Evolutionary conservation across 2,888 invertebrate species (phyloP), one percentile per base, ranked within the genome.

Genomic region (Limnephilus marmoratus): DNA sequence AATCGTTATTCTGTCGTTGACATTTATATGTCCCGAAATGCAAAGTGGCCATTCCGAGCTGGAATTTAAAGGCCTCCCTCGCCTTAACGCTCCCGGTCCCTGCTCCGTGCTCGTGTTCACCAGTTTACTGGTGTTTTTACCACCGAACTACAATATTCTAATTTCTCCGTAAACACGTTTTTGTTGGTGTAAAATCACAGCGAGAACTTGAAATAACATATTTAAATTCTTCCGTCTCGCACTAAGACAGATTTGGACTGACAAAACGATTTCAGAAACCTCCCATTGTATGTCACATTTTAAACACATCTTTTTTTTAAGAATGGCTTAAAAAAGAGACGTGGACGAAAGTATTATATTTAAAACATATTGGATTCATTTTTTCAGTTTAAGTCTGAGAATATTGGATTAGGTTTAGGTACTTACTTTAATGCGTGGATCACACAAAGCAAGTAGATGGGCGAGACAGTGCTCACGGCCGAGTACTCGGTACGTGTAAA

Each of bases 21-120:
- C 88, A 88, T 88, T 88, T 88, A 88, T 88, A 53, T 88, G 53
- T 68, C 68, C 88, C 88, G 68, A 88, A 88, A 88, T 88, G 88
- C 37, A 88, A 88, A 88, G 88, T 88, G 88, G 88, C 88, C 68
- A 68, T 88, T 88, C n/a, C 53, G 53, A 68, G 68, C 68, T 12
- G 37, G 45, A 85, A 88, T 88, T 29, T 49, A 88, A 53, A 88
- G 68, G 53, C 68, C 88, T 68, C 45, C 86, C 45, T 86, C 86
- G 45, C 45, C 29, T n/a, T 49, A 86, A n/a, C 45, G 45, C 45
- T 49, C 45, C 41, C 86, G 45, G 45, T n/a, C 45, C 49, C n/a
- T 82, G 68, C 68, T 68, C 68, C 68, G 9, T 1, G n/a, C 7
- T 68, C 68, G 68, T 68, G 68, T 68, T 68, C n/a, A 68, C 24